A percentile compares a stretch with the other conserved stretches of the same genome.
Evolutionary conservation across 2,113 vertebrate genomes (phyloP).

Genomic region (Phylloscopus trochiloides): DNA sequence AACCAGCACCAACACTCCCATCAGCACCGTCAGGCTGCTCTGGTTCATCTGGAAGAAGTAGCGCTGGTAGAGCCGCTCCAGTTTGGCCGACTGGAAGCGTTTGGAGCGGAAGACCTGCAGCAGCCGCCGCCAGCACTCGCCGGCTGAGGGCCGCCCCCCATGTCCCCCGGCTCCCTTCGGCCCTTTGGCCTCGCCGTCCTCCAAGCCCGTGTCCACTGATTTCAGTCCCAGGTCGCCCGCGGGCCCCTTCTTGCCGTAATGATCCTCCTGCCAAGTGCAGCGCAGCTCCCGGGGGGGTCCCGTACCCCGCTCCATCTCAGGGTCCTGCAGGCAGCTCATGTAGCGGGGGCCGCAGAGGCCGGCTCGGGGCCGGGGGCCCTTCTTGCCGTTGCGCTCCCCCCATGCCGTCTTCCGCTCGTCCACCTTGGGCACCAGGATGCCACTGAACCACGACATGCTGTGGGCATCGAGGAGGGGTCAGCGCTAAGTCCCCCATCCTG

Average conservation of each 20-base stretch:
- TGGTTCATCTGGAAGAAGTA: slow-evolving; percentile 99
- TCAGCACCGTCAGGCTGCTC: slow-evolving; percentile 95
- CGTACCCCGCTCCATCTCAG: slow-evolving; percentile 77
- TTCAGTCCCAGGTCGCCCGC: slow-evolving; percentile 84
- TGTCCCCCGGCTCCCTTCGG: neutral
- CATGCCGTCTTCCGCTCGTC: slow-evolving; percentile 94
- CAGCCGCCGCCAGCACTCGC: slow-evolving; percentile 83
- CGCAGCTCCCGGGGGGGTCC: slow-evolving; percentile 55
- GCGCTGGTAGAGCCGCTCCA: slow-evolving; percentile 96
- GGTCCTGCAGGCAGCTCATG: slow-evolving; percentile 94
- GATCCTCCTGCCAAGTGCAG: slow-evolving; percentile 94
- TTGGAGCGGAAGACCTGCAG: slow-evolving; percentile 92
- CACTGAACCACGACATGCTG: slow-evolving; percentile 94
- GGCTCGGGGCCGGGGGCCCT: slow-evolving; percentile 82
- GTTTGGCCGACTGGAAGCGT: slow-evolving; percentile 92
- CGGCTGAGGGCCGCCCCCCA: slow-evolving; percentile 47
- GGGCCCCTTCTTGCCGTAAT: slow-evolving; percentile 83
- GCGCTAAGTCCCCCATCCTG: rapidly evolving
- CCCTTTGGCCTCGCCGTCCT: slow-evolving; percentile 81
- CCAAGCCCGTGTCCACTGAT: slow-evolving; percentile 83
- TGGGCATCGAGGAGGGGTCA: neutral
- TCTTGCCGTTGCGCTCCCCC: slow-evolving; percentile 95
- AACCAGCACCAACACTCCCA: slow-evolving; percentile 92
- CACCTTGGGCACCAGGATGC: slow-evolving; percentile 95
- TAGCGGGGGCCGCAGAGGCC: slow-evolving; percentile 89